These are phyloP conservation scores for Dryobota labecula DNA, from an alignment of 2,888 invertebrate species.

Conservation along the genomic window DNA sequence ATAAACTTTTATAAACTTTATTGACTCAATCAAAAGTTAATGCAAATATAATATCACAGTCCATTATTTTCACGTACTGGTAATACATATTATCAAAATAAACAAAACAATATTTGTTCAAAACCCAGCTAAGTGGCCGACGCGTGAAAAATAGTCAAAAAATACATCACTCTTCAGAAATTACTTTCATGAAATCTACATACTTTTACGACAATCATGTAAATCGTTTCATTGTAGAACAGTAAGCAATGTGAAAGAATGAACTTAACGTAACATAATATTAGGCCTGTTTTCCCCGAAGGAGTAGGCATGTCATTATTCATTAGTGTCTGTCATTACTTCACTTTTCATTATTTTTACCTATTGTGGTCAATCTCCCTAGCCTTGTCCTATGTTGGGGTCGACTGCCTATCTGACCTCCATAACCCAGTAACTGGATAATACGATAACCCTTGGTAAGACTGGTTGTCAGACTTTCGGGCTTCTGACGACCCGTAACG, in stretches of 20 bases:
- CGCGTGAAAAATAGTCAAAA: conserved; percentile 18
- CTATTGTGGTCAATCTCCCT: too few species aligned
- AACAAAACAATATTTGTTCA: conserved; percentile 24
- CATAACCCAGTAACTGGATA: too few species aligned
- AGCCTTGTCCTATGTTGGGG: too few species aligned
- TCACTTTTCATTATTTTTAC: too few species aligned
- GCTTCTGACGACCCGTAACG: too few species aligned
- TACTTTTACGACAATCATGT: conserved; percentile 11
- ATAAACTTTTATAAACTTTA: not conserved
- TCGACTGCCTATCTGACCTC: too few species aligned
- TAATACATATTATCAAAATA: conserved; percentile 13
- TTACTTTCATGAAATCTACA: conserved; percentile 5
- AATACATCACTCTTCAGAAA: conserved; percentile 26
- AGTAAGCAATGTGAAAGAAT: not conserved
- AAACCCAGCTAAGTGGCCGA: not conserved
- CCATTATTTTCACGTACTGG: conserved; percentile 7
- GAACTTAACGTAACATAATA: too few species aligned
- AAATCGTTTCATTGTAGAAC: not conserved
- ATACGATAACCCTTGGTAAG: too few species aligned
- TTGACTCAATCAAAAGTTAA: not conserved
- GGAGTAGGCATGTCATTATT: too few species aligned
- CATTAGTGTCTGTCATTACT: too few species aligned
- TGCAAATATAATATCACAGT: conserved; percentile 2
- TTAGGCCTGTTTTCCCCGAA: too few species aligned
- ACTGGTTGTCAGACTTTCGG: too few species aligned